Evolutionary conservation across 92 coral and sea anemone genomes (phyloP), one percentile per base, ranked within the genome.

Genomic region (Hydrozoanthus gracilis): DNA sequence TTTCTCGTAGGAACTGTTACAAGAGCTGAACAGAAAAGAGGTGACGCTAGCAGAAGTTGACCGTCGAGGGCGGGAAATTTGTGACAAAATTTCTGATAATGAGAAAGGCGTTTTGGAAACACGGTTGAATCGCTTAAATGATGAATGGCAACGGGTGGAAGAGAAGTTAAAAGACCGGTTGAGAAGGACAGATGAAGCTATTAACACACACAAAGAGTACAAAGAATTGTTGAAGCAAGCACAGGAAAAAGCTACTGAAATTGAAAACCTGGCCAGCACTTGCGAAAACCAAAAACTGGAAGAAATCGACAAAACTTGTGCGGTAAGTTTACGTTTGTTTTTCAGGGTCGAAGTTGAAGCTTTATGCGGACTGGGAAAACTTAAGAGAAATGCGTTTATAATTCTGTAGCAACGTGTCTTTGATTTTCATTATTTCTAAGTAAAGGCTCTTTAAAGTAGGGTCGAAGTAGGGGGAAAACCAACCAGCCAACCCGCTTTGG

Each of bases 1-100:
- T 46, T 69, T 35, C 12, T 90, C 82, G 1, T 73, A 94, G 98
- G 98, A 94, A 14, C 77, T 94, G 73, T 88, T 92, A 52, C 89
- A 88, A 72, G 88, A 87, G 48, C 82, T 91, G 49, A 83, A 68
- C 64, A 15, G 54, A 39, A 74, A 86, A 3, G 91, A 78, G 11
- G 86, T 27, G 17, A 76, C 47, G 18, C 89, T 88, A 10, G 67
- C 89, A 16, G 76, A 86, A 12, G 74, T 49, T 1, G 84, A 86
- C 46, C 78, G 67, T 35, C 80, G 75, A 44, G 91, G 94, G 44
- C 83, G 84, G 10, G 82, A 55, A 3, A 78, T 88, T 16, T 69
- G 79, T 3, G 65, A 78, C 49, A 61, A 54, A 51, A 45, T 76
- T 68, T 79, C 76, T 4, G 92, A 84, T n/a, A 83, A 74, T 27